phyloP scores from a whole-genome alignment of 2,888 invertebrate species.

The Tortricodes alternella region DNA sequence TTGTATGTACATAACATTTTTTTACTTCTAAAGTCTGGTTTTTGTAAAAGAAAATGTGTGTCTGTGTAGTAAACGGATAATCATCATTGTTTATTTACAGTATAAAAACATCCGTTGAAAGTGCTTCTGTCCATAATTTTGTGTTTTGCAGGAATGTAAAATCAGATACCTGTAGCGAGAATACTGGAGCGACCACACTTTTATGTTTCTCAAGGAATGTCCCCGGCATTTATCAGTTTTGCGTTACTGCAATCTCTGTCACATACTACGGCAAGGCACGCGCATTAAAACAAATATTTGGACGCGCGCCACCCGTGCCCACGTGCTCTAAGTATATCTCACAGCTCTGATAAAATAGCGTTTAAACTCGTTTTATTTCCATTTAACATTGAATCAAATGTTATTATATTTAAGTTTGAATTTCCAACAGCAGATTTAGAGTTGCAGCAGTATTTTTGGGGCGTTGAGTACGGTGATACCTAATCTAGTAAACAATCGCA shows the following conservation, averaged over 20 bases:
- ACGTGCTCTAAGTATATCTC: slow-evolving; percentile 28
- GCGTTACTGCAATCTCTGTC: background rate
- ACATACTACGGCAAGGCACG: slow-evolving; percentile 10
- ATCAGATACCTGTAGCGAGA: background rate
- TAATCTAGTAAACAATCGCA: too few relatives aligned
- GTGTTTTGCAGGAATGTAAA: too few relatives aligned
- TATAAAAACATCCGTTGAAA: too few relatives aligned
- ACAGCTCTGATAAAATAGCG: background rate
- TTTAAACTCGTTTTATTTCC: background rate
- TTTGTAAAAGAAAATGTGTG: too few relatives aligned
- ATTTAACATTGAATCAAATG: background rate
- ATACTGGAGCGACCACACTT: background rate
- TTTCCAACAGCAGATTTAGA: too few relatives aligned
- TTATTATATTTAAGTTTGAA: background rate
- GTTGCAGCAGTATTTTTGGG: too few relatives aligned
- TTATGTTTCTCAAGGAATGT: background rate
- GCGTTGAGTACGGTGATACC: too few relatives aligned
- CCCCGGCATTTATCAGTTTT: background rate
- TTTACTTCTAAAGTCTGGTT: too few relatives aligned
- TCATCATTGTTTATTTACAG: too few relatives aligned
- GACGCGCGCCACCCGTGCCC: slow-evolving; percentile 38
- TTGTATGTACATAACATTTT: too few relatives aligned
- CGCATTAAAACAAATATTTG: slow-evolving; percentile 40
- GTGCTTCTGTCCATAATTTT: too few relatives aligned
- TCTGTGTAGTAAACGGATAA: too few relatives aligned